Conservation (phyloP, 2,113 vertebrate genomes). For the Pseudopodoces humilis region DNA sequence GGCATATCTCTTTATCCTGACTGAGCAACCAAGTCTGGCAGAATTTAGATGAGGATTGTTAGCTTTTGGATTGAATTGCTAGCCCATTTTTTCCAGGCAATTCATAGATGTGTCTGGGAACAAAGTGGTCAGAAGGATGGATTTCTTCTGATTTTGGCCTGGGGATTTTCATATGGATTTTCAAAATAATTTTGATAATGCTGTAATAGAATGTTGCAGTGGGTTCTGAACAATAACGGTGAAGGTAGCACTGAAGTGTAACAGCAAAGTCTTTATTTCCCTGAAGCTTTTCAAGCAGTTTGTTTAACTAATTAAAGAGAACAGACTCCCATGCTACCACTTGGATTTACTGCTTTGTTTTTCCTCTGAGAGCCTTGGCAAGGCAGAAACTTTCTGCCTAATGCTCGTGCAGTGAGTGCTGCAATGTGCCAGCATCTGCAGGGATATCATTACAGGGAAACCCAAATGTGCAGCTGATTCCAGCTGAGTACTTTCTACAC, state of each 20-base stretch:
- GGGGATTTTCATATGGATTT: background rate
- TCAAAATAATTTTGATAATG: background rate
- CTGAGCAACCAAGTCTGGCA: background rate
- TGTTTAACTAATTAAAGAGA: slow-evolving; percentile 1
- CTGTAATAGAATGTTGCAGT: background rate
- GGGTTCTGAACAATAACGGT: background rate
- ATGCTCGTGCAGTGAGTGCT: background rate
- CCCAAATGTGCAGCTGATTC: background rate
- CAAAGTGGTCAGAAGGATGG: background rate
- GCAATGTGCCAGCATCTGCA: background rate
- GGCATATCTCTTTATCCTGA: background rate
- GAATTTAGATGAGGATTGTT: background rate
- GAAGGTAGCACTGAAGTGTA: background rate
- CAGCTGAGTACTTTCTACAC: background rate
- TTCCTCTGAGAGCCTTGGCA: background rate
- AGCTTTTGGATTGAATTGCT: background rate
- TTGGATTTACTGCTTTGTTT: background rate
- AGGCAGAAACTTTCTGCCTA: background rate
- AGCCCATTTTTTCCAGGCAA: background rate
- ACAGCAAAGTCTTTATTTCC: background rate
- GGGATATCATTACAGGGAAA: background rate
- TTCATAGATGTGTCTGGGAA: background rate
- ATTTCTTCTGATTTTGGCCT: background rate
- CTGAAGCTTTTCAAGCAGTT: background rate
- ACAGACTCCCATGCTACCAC: background rate